Evolutionary conservation across 2,888 invertebrate species (phyloP).

Genomic region (Drosophila antonietae): DNA sequence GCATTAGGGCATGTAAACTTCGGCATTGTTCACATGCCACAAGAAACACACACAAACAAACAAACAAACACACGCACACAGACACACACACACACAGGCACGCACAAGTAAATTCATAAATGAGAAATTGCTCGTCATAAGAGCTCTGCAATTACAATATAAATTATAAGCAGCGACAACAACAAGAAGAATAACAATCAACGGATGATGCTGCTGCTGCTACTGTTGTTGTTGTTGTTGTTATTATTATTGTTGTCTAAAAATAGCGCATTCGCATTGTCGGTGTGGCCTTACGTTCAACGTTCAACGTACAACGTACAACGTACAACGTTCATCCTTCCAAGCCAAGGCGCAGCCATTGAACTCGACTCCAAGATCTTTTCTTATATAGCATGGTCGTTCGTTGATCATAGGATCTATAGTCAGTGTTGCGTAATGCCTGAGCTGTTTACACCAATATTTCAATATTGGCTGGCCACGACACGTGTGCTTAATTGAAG

Average conservation of each 20-base stretch:
- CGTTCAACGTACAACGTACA: neutral
- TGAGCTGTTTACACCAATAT: neutral
- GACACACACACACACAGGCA: neutral
- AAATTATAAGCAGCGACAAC: constrained; percentile 58
- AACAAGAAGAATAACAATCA: constrained; percentile 16
- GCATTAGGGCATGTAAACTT: constrained; percentile 28
- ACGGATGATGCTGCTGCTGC: neutral
- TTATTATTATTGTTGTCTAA: constrained; percentile 20
- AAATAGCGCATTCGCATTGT: constrained; percentile 37
- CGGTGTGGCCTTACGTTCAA: constrained; percentile 3
- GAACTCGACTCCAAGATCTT: constrained; percentile 25
- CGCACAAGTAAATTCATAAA: neutral
- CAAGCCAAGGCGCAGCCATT: constrained; percentile 23
- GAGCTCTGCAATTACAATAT: constrained; percentile 66
- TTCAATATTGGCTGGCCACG: neutral
- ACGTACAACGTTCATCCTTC: neutral
- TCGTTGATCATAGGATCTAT: neutral
- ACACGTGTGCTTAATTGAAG: neutral
- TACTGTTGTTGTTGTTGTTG: neutral
- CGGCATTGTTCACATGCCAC: constrained; percentile 9
- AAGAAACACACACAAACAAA: constrained; percentile 6
- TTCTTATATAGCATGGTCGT: neutral
- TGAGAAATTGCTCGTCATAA: constrained; percentile 43
- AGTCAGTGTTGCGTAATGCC: constrained; percentile 9
- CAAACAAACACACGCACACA: neutral